Evolutionary conservation across 2,113 vertebrate genomes (phyloP), one percentile per base, ranked within the genome.

Genomic region (Collichthys lucidus): DNA sequence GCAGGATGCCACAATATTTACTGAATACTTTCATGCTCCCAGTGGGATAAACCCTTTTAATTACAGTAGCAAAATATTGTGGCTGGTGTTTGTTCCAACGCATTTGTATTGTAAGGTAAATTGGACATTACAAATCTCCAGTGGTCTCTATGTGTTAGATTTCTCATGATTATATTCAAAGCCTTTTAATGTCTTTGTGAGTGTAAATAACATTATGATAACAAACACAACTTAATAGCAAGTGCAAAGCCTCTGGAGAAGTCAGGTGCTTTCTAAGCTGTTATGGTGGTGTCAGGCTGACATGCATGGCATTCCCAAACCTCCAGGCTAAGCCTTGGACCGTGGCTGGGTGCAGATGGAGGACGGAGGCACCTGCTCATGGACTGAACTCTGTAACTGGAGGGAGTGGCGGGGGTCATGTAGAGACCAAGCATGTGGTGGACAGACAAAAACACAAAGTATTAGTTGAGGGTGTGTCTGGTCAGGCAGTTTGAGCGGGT

Each of bases 221-320:
- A 55, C 67, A 84, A 83, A 57, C 77, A 63, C 4, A 68, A 67
- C 29, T 31, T 50, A 12, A 20, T 35, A 19, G 35, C 49, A 56
- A 24, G 35, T 50, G 29, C 5, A 73, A 76, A 76, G 35, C 53
- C 29, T 46, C 56, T 11, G 19, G 2, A 47, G 46, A 20, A 57
- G 72, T 85, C 82, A 89, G 76, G 72, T 77, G 74, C 75, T 80
- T 20, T 79, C 59, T 75, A 77, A 84, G 70, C 70, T 65, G 64
- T 40, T 63, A 8, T 72, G 55, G n/a, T 57, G 65, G 59, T 60
- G 65, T 85, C 52, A 73, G 63, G 1, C 29, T 42, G 12, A 72
- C 70, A 44, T 73, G 67, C 66, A 68, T 65, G 53, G 67, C 81
- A 84, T 78, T 83, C 69, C 63, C 74, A 19, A n/a, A 26, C 29